Evolutionary conservation across 2,797 vertebrate genomes (phyloP).

Genomic region (Aselliscus stoliczkanus): DNA sequence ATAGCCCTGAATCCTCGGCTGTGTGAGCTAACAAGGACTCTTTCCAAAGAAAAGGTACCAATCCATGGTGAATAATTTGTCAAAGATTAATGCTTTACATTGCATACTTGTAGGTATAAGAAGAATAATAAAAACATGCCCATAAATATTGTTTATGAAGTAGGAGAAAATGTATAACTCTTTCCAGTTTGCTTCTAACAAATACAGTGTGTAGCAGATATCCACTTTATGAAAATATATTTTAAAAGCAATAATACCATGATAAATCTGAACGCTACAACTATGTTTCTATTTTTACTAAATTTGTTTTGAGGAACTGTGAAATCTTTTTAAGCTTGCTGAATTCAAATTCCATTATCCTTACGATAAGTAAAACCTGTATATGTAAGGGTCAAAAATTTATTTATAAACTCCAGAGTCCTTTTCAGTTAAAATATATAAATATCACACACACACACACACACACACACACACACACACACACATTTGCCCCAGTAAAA

Average conservation of each 20-base stretch:
- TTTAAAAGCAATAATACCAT: not conserved
- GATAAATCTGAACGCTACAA: not conserved
- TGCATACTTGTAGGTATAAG: not conserved
- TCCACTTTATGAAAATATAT: not conserved
- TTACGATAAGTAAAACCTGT: not conserved
- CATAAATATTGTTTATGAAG: not conserved
- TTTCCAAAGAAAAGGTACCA: not conserved
- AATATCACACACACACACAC: not conserved
- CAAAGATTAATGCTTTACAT: not conserved
- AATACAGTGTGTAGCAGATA: not conserved
- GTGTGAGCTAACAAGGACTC: not conserved
- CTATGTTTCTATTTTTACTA: not conserved
- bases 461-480: not conserved
- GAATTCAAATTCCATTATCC: not conserved
- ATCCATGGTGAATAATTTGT: not conserved
- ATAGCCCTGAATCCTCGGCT: not conserved
- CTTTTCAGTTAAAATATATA: not conserved
- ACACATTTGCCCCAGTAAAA: not conserved
- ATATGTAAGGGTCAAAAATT: not conserved
- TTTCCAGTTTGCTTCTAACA: not conserved
- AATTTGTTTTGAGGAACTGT: not conserved
- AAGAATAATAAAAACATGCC: not conserved
- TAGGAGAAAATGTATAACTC: not conserved
- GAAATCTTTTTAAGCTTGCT: not conserved
- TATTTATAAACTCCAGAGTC: not conserved